Conservation (phyloP, 2,888 invertebrate genomes). For the Abrostola tripartita region DNA sequence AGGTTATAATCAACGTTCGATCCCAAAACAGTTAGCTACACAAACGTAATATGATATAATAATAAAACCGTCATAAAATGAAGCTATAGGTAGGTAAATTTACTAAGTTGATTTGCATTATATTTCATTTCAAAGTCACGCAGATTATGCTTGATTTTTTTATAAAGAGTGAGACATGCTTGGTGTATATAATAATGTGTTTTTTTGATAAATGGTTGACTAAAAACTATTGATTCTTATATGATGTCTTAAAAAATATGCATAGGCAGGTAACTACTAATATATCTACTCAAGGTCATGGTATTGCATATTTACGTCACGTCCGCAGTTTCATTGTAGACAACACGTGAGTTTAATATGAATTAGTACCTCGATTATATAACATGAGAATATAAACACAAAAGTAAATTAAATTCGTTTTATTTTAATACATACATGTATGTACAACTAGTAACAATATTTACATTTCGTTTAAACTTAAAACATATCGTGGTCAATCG, state of each 20-base stretch:
- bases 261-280: background rate
- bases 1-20: no score
- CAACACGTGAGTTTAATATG: slow-evolving; percentile 34
- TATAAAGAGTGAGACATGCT: no score
- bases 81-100: no score
- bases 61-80: no score
- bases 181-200: no score
- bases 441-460: slow-evolving; percentile 70
- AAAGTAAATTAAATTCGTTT: slow-evolving; percentile 32
- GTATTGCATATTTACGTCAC: slow-evolving; percentile 30
- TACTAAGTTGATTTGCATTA: no score
- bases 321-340: slow-evolving; percentile 2
- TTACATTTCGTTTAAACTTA: slow-evolving; percentile 68
- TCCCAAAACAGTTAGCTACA: no score
- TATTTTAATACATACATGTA: slow-evolving; percentile 51
- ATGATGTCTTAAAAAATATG: background rate
- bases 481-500: slow-evolving; percentile 69
- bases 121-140: no score
- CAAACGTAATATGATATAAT: no score
- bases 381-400: slow-evolving; percentile 22
- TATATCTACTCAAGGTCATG: slow-evolving; percentile 22
- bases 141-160: no score
- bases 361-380: slow-evolving; percentile 12
- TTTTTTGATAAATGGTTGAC: no score
- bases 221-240: background rate